Evolutionary conservation across 2,888 invertebrate genomes (phyloP).

Genomic region (Pristionchus japonicus): DNA sequence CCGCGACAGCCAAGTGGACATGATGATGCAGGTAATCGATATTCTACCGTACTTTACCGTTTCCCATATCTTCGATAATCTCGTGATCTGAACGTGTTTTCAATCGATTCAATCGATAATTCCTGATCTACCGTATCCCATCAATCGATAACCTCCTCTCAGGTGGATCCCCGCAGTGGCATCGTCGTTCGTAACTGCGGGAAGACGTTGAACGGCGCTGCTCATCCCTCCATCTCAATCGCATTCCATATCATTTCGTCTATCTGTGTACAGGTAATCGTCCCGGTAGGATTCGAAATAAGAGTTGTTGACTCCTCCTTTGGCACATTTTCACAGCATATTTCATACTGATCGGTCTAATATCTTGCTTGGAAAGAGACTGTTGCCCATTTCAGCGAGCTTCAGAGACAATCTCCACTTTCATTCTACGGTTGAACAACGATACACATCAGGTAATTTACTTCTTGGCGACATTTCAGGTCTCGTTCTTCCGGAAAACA

Average conservation of each 20-base stretch:
- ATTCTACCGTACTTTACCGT: background rate
- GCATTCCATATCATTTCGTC: slow-evolving; percentile 35
- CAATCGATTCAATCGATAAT: too few species aligned
- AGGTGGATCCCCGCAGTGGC: slow-evolving; percentile 66
- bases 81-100: too few species aligned
- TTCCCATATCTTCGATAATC: too few species aligned
- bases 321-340: too few species aligned
- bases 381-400: slow-evolving; percentile 17
- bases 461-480: background rate
- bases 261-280: background rate
- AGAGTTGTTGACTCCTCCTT: too few species aligned
- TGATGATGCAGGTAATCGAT: slow-evolving; percentile 68
- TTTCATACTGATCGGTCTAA: too few species aligned
- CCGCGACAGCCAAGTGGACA: slow-evolving; percentile 75
- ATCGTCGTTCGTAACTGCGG: slow-evolving; percentile 68
- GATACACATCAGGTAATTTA: slow-evolving; percentile 59
- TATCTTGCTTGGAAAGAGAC: too few species aligned
- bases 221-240: slow-evolving; percentile 29
- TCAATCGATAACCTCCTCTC: too few species aligned
- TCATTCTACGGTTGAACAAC: slow-evolving; percentile 56
- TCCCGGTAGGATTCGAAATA: too few species aligned
- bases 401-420: slow-evolving; percentile 33
- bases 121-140: too few species aligned
- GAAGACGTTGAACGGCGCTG: slow-evolving; percentile 40
- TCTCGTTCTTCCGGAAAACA: background rate